phyloP scores from a whole-genome alignment of 2,888 invertebrate genomes.

The Noctua fimbriata region DNA sequence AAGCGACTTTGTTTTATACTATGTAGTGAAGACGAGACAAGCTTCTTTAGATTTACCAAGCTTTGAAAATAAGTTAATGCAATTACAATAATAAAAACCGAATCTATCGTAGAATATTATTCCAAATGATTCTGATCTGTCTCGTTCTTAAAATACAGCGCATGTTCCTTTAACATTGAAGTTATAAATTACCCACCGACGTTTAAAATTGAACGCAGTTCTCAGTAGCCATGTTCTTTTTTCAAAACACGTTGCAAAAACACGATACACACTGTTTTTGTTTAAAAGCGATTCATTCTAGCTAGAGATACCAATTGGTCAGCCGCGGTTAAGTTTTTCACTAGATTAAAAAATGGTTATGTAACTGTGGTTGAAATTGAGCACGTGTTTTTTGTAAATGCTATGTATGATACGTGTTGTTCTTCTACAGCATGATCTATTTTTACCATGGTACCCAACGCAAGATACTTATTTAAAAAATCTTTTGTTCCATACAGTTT shows the following conservation, averaged over 20 bases:
- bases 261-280: constrained; percentile 5
- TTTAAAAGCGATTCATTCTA: constrained; percentile 11
- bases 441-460: no score
- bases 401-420: not conserved
- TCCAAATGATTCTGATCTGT: not conserved
- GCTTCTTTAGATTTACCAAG: no score
- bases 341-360: not conserved
- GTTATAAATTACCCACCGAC: not conserved
- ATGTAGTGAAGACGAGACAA: no score
- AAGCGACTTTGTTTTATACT: no score
- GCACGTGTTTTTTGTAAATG: constrained; percentile 11
- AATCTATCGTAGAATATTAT: no score
- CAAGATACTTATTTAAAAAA: no score
- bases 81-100: no score
- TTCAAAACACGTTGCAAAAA: not conserved
- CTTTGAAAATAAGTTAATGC: no score
- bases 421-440: no score
- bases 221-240: not conserved
- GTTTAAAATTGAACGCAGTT: constrained; percentile 5
- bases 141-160: not conserved
- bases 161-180: not conserved
- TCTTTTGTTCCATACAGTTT: no score
- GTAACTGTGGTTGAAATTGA: not conserved
- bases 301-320: not conserved
- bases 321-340: not conserved